Evolutionary conservation across 2,888 invertebrate genomes (phyloP).

Genomic region (Plebejus anna): DNA sequence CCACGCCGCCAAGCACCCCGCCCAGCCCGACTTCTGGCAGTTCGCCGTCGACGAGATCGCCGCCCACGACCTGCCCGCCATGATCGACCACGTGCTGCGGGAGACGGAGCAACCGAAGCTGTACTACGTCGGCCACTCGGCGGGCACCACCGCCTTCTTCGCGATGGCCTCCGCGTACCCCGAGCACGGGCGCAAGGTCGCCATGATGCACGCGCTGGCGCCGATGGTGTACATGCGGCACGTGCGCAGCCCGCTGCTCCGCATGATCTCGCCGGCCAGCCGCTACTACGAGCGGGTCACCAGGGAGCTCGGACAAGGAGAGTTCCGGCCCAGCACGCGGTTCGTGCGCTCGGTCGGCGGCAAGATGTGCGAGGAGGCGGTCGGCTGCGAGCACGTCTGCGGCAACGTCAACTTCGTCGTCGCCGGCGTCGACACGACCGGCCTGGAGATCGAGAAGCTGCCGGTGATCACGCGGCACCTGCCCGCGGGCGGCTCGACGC

Average conservation of each 20-base stretch:
- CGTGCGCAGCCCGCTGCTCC: slow-evolving; percentile 64
- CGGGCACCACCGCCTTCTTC: slow-evolving; percentile 62
- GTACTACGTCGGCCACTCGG: slow-evolving; percentile 62
- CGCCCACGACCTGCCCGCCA: slow-evolving; percentile 63
- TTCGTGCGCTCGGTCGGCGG: slow-evolving; percentile 57
- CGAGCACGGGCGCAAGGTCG: slow-evolving; percentile 63
- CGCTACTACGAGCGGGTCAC: slow-evolving; percentile 49
- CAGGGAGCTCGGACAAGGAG: slow-evolving; percentile 52
- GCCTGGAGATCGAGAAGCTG: slow-evolving; percentile 80
- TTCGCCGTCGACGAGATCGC: slow-evolving; percentile 70
- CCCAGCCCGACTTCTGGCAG: slow-evolving; percentile 64
- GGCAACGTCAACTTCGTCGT: slow-evolving; percentile 81
- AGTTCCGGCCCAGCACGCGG: slow-evolving; percentile 56
- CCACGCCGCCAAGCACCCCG: slow-evolving; percentile 61
- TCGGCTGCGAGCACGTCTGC: slow-evolving; percentile 75
- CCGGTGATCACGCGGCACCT: slow-evolving; percentile 75
- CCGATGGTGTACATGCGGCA: slow-evolving; percentile 70
- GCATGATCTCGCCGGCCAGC: slow-evolving; percentile 64
- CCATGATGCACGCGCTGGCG: slow-evolving; percentile 63
- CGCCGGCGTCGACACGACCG: slow-evolving; percentile 82
- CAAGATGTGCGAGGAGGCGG: slow-evolving; percentile 55
- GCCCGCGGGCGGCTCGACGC: slow-evolving; percentile 79
- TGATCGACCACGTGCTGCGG: slow-evolving; percentile 64
- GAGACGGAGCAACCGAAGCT: slow-evolving; percentile 56
- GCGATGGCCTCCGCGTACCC: slow-evolving; percentile 57